Percentiles rank a stretch among this genome's conserved stretches.
Evolutionary conservation across 2,113 vertebrate species (phyloP).

Genomic region (Catharus fuscescens): DNA sequence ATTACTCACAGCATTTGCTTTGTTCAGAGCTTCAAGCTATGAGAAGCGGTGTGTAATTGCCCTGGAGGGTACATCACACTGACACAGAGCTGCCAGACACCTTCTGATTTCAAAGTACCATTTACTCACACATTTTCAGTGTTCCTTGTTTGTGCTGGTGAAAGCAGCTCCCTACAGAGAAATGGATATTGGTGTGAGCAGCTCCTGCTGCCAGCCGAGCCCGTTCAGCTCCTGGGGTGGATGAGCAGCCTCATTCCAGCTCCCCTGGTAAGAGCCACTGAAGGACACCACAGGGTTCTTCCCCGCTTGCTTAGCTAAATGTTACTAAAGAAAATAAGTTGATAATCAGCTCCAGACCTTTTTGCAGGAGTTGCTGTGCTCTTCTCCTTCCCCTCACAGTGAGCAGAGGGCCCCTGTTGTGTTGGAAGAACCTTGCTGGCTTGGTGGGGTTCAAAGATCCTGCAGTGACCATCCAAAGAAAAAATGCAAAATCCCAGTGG

Average conservation of each 20-base stretch:
- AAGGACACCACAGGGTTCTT: neutral
- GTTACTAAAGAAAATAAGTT: conserved; percentile 23
- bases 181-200: neutral
- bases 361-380: neutral
- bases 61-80: neutral
- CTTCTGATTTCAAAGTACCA: neutral
- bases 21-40: neutral
- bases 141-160: neutral
- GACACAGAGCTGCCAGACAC: neutral
- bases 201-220: neutral
- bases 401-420: neutral
- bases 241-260: neutral
- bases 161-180: neutral
- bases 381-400: neutral
- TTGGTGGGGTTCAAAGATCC: neutral
- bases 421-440: neutral
- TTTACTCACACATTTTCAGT: neutral
- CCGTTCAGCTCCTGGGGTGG: neutral
- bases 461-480: neutral
- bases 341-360: conserved; percentile 38
- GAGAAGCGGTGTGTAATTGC: neutral
- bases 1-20: neutral
- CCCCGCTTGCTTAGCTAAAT: neutral
- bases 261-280: neutral
- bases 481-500: neutral